A percentile compares a stretch with the other conserved stretches of the same genome.
phyloP scores from a whole-genome alignment of 2,113 vertebrate species.

The Cygnus buccinator region DNA sequence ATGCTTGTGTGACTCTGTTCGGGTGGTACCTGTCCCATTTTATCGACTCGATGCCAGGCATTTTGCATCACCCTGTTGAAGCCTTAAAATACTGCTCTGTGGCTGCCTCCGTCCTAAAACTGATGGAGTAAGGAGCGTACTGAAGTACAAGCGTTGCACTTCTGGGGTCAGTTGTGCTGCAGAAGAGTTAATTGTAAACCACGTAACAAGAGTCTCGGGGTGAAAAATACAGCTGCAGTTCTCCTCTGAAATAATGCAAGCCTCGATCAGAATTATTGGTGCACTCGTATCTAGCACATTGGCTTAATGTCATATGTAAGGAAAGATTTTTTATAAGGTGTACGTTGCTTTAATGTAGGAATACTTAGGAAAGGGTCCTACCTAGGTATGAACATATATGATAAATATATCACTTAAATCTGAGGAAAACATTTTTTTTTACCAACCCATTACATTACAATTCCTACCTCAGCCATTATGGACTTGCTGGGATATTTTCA shows the following conservation, averaged over 20 bases:
- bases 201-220: neutral
- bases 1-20: neutral
- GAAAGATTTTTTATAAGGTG: neutral
- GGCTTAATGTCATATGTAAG: neutral
- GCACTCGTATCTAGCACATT: neutral
- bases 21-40: neutral
- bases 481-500: neutral
- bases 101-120: neutral
- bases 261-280: neutral
- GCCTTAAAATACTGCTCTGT: neutral
- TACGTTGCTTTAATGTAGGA: neutral
- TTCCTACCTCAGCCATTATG: neutral
- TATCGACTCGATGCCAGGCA: neutral
- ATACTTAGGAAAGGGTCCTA: neutral
- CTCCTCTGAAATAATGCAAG: neutral
- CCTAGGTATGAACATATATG: neutral
- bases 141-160: fast-evolving
- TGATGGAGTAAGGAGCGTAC: neutral
- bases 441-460: neutral
- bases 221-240: neutral
- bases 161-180: neutral
- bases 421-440: neutral
- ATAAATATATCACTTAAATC: neutral
- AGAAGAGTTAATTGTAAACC: neutral
- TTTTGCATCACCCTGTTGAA: neutral